A percentile compares a stretch with the other conserved stretches of the same genome.
Conservation (phyloP, 2,113 vertebrate genomes). For the Elaphurus davidianus region DNA sequence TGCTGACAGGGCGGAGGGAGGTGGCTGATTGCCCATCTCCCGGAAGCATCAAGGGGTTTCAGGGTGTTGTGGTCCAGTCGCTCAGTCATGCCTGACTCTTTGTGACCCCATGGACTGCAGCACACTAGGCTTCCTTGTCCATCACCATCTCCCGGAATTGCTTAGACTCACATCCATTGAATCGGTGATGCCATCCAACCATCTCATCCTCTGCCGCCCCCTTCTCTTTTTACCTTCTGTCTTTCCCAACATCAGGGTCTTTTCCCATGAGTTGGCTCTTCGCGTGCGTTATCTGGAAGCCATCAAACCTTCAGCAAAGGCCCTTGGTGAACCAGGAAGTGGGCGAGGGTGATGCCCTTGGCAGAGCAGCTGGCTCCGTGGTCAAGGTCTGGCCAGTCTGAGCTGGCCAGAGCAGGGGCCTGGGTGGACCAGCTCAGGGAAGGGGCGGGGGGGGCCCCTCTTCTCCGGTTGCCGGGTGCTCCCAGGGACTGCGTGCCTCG, state of each 20-base stretch:
- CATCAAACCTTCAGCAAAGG: not conserved
- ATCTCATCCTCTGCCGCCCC: not conserved
- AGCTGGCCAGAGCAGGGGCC: not conserved
- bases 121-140: not conserved
- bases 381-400: not conserved
- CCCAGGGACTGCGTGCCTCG: accelerated
- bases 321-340: not conserved
- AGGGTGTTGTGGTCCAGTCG: not conserved
- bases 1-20: accelerated
- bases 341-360: not conserved
- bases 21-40: accelerated
- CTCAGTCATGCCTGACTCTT: not conserved
- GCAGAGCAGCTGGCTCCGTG: not conserved
- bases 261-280: not conserved
- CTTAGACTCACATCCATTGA: not conserved
- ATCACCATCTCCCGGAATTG: not conserved
- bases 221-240: not conserved
- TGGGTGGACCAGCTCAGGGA: not conserved
- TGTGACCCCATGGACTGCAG: not conserved
- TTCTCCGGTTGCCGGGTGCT: not conserved
- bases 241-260: not conserved
- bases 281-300: accelerated
- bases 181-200: not conserved
- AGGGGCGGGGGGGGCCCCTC: accelerated
- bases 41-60: too few species aligned